Conservation (phyloP, 1,140 invertebrate species). For the Leptinotarsa defecta region DNA sequence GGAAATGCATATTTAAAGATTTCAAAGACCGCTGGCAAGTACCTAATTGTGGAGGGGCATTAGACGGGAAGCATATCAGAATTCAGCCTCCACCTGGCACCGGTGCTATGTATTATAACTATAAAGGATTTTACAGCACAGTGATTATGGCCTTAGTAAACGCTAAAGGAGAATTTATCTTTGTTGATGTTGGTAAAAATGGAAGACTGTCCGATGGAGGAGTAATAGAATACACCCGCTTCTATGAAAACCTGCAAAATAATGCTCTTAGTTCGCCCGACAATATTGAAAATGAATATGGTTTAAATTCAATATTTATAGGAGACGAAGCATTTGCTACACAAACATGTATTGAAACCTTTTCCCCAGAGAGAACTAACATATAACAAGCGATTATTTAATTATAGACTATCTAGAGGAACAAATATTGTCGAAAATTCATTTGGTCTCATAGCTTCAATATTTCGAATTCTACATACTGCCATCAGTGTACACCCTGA, state of each 20-base stretch:
- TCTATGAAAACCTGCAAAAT: conserved; percentile 8
- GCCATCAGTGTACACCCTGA: conserved; percentile 12
- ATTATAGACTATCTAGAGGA: conserved; percentile 21
- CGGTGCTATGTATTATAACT: neutral
- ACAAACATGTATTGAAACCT: conserved; percentile 28
- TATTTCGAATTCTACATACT: too few species aligned
- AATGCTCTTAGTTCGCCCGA: neutral
- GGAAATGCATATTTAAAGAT: neutral
- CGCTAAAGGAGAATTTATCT: conserved; percentile 21
- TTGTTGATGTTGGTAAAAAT: conserved; percentile 28
- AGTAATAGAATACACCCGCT: neutral
- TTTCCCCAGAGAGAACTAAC: conserved; percentile 20
- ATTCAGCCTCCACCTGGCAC: neutral
- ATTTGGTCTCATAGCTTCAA: conserved; percentile 28
- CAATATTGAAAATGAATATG: conserved; percentile 4
- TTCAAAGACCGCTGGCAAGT: conserved; percentile 10
- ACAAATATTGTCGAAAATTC: conserved; percentile 24
- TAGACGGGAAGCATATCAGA: conserved; percentile 1
- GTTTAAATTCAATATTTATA: conserved; percentile 17
- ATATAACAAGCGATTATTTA: conserved; percentile 20
- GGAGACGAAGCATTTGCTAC: conserved; percentile 27
- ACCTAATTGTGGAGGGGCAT: conserved; percentile 5
- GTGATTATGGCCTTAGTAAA: neutral
- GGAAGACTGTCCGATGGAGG: conserved; percentile 13
- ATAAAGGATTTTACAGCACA: neutral